A percentile compares a stretch with the other conserved stretches of the same genome.
Evolutionary conservation across 2,888 invertebrate species (phyloP).

Genomic region (Dinocampus coccinellae): DNA sequence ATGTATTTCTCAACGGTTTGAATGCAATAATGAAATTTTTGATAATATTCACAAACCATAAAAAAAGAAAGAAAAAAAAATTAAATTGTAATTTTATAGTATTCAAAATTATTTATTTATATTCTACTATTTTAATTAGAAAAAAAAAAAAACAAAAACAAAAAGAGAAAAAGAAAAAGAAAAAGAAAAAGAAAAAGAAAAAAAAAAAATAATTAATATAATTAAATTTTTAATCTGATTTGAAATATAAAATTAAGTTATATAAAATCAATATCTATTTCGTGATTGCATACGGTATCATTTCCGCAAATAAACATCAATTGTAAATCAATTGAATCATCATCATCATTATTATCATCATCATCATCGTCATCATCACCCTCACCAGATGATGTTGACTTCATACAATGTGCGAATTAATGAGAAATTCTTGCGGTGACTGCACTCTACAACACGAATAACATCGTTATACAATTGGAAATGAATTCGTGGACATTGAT

Average conservation of each 20-base stretch:
- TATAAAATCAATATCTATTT: background rate
- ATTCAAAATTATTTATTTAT: no score
- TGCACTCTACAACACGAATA: slow-evolving; percentile 25
- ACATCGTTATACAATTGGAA: slow-evolving; percentile 18
- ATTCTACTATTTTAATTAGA: no score
- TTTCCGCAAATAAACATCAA: background rate
- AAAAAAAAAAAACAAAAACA: no score
- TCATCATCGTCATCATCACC: no score
- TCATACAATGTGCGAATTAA: slow-evolving; percentile 13
- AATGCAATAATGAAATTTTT: background rate
- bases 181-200: no score
- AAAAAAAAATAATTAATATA: no score
- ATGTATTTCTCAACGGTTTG: no score
- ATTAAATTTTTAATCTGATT: no score
- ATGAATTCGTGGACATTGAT: slow-evolving; percentile 33
- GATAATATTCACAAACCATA: background rate
- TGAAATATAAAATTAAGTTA: background rate
- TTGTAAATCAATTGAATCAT: background rate
- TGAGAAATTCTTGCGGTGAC: slow-evolving; percentile 20
- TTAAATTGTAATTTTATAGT: no score
- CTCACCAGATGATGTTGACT: slow-evolving; percentile 25
- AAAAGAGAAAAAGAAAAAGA: no score
- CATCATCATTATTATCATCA: no score
- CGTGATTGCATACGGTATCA: background rate
- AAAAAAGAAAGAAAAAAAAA: background rate